Base-by-base conservation (phyloP, 2,113 vertebrate genomes). In the Diglossa brunneiventris region DNA sequence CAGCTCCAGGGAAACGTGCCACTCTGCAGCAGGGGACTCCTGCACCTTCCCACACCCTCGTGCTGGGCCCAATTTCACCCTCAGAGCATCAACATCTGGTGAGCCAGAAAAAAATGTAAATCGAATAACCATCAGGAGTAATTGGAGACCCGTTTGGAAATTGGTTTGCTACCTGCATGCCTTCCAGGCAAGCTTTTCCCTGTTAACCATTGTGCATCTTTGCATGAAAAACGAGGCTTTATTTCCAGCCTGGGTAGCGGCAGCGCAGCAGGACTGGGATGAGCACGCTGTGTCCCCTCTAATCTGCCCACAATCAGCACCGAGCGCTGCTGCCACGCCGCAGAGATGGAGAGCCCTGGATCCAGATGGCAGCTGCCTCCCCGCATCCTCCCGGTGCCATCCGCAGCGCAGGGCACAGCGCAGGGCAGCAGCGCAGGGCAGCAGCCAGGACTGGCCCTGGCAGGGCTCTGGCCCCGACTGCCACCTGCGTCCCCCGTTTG, bases 201-300 rank as follows among this genome's bases (percentile, higher is more conserved):
- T 62, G 68, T 97, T 97, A 96, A 95, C 93, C 81, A 92, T 62
- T 90, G 90, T 95, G 94, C 94, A 94, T 76, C 93, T 96, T 93
- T 90, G 85, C 88, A 92, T 97, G 87, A 95, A 94, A 87, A 95
- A 95, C 20, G 81, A 94, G 90, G 87, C 89, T 97, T 89, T 93
- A 91, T 95, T 95, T 95, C 37, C 81, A 75, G 91, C 16, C 79
- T 94, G 83, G 80, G 79, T 81, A 91, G 66, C 8, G 21, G 87
- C 82, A 81, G 86, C 42, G 1, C 83, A 56, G 95, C 81, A 49
- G 83, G 84, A 59, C 14, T 5, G 88, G 59, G 79, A 74, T 49
- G 85, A 96, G 47, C 94, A 84, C 3, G 12, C 90, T 52, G 82
- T 58, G 72, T 83, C 83, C 95, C 70, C 62, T 83, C 78, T 92